Percentiles rank a stretch among this genome's conserved stretches.
These are phyloP conservation scores for Scaptomyza graminum DNA, from an alignment of 1,140 invertebrate species.

Conservation along the genomic window DNA sequence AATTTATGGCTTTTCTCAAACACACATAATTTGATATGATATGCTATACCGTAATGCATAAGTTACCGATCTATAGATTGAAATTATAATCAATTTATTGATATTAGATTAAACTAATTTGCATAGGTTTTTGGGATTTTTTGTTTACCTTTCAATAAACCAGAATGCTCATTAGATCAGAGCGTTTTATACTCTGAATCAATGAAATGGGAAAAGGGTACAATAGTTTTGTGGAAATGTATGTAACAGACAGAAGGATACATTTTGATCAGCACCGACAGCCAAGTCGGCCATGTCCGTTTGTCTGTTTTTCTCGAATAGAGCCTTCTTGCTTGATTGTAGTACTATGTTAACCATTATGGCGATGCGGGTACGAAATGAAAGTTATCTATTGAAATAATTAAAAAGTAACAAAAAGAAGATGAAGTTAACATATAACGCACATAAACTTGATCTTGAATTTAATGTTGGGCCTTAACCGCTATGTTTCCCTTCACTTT, in stretches of 20 bases:
- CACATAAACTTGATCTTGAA: conserved; percentile 52
- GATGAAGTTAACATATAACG: conserved; percentile 4
- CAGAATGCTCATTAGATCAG: background rate
- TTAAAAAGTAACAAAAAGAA: conserved; percentile 5
- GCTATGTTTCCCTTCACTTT: conserved; percentile 49
- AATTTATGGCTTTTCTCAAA: conserved; percentile 13
- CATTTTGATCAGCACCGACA: no score
- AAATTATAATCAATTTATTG: background rate
- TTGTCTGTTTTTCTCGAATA: no score
- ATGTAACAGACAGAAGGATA: no score
- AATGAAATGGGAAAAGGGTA: no score
- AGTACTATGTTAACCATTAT: no score
- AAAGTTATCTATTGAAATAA: conserved; percentile 20
- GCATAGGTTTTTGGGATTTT: conserved; percentile 4
- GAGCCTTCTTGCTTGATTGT: no score
- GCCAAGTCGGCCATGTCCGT: no score
- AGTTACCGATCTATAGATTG: background rate
- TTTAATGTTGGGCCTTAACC: conserved; percentile 48
- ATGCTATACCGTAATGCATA: conserved; percentile 8
- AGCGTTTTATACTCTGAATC: no score
- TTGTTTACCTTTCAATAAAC: conserved; percentile 4
- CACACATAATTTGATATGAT: background rate
- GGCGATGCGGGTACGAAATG: conserved; percentile 18
- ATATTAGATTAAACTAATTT: conserved; percentile 9
- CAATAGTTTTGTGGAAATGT: no score